phyloP scores from a whole-genome alignment of 2,888 invertebrate genomes.

The Drosophila setosimentum region DNA sequence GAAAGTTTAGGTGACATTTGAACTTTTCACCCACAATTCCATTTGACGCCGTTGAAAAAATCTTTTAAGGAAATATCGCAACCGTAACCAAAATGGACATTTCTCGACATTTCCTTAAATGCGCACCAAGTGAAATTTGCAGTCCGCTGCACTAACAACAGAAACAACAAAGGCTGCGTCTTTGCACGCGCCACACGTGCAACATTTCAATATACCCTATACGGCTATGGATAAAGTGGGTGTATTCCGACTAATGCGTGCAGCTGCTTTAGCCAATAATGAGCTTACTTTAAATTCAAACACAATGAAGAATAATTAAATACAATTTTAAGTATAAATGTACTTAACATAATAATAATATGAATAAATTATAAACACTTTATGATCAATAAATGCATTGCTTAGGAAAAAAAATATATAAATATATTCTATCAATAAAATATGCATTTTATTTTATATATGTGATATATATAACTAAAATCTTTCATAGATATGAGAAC shows the following conservation, averaged over 20 bases:
- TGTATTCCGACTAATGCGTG: constrained; percentile 3
- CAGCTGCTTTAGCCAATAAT: neutral
- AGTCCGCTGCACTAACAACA: constrained; percentile 20
- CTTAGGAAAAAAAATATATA: neutral
- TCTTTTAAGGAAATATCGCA: constrained; percentile 73
- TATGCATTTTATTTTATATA: neutral
- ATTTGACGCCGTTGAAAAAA: constrained; percentile 60
- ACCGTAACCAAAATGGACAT: constrained; percentile 77
- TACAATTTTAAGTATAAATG: too few relatives aligned
- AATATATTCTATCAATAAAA: neutral
- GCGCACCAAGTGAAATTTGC: constrained; percentile 78
- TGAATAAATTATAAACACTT: neutral
- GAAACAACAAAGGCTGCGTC: constrained; percentile 59
- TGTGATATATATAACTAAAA: neutral
- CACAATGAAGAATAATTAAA: neutral
- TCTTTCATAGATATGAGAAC: too few relatives aligned
- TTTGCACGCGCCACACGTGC: constrained; percentile 71
- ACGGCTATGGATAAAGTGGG: neutral
- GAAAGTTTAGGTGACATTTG: constrained; percentile 75
- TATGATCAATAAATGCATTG: too few relatives aligned
- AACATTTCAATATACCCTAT: constrained; percentile 45
- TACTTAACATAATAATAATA: neutral
- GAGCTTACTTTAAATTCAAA: neutral
- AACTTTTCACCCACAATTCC: constrained; percentile 83
- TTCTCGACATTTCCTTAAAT: constrained; percentile 82